Conservation (phyloP, 2,113 vertebrate species). For the Thalassarche chlororhynchos region DNA sequence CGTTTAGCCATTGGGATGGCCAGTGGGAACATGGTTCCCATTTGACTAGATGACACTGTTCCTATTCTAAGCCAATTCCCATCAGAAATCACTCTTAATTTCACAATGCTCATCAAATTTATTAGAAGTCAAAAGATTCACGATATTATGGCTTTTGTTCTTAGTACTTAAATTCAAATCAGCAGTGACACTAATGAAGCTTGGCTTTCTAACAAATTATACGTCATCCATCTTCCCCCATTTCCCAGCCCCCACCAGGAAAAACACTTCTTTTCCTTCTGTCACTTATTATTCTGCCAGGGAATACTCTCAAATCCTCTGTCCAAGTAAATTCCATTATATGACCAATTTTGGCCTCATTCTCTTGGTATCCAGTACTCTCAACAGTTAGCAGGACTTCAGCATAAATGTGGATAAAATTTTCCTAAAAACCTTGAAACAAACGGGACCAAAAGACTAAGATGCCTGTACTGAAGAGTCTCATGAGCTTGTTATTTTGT, state of each 20-base stretch:
- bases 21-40: background rate
- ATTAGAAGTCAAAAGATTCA: background rate
- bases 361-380: background rate
- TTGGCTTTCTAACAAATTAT: background rate
- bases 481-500: background rate
- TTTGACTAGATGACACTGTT: accelerated
- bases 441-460: background rate
- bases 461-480: background rate
- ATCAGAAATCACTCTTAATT: background rate
- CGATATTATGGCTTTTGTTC: accelerated
- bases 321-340: background rate
- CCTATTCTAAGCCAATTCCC: background rate
- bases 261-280: background rate
- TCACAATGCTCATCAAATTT: background rate
- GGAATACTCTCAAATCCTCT: background rate
- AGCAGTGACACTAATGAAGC: background rate
- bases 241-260: background rate
- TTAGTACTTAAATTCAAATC: background rate
- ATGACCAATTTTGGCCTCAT: background rate
- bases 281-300: background rate
- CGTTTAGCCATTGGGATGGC: background rate
- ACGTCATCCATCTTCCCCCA: background rate
- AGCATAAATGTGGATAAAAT: background rate
- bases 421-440: background rate
- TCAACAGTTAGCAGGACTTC: background rate